phyloP scores from a whole-genome alignment of 1,140 invertebrate genomes.

The Diabrotica virgifera region DNA sequence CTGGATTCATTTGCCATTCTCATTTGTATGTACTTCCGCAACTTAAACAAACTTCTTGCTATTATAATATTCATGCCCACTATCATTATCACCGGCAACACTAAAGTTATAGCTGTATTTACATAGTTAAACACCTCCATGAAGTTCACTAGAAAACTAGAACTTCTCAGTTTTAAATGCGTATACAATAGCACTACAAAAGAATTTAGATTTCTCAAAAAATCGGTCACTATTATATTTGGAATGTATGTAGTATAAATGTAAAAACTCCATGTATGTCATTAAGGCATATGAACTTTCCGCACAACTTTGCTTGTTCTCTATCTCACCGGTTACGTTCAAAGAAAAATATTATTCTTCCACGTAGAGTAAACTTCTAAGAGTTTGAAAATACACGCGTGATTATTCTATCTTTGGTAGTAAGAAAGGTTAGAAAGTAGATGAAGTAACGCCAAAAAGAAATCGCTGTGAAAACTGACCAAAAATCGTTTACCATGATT shows the following conservation, averaged over 20 bases:
- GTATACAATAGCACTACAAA: constrained; percentile 70
- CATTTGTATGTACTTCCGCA: constrained; percentile 41
- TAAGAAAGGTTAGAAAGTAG: too few relatives aligned
- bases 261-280: too few relatives aligned
- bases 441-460: too few relatives aligned
- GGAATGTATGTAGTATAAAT: constrained; percentile 62
- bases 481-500: too few relatives aligned
- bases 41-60: constrained; percentile 45
- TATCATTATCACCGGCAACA: constrained; percentile 68
- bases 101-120: constrained; percentile 69
- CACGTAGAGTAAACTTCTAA: too few relatives aligned
- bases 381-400: too few relatives aligned
- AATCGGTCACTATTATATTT: constrained; percentile 55
- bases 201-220: constrained; percentile 68
- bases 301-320: too few relatives aligned
- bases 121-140: constrained; percentile 64
- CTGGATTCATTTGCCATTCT: not conserved
- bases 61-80: constrained; percentile 70
- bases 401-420: too few relatives aligned
- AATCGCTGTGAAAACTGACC: too few relatives aligned
- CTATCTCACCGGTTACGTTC: too few relatives aligned
- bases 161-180: constrained; percentile 69
- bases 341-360: too few relatives aligned
- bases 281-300: too few relatives aligned
- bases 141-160: constrained; percentile 57